Evolutionary conservation across 2,888 invertebrate genomes (phyloP).

Genomic region (Heliconius ethilla): DNA sequence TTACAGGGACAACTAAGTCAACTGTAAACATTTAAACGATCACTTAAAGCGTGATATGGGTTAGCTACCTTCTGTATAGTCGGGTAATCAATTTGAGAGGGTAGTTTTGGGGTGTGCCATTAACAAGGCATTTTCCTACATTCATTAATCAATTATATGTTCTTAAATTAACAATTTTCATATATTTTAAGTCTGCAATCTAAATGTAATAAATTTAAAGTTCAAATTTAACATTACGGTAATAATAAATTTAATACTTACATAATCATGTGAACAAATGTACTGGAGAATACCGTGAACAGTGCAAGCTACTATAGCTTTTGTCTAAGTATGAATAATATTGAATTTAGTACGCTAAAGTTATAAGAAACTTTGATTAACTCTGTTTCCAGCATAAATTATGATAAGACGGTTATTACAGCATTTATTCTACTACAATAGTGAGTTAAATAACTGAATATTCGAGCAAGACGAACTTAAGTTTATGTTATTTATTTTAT

Average conservation of each 20-base stretch:
- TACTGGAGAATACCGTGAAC: background rate
- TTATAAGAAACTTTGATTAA: conserved; percentile 15
- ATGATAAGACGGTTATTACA: conserved; percentile 7
- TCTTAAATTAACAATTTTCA: background rate
- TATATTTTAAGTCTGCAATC: background rate
- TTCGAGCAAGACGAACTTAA: background rate
- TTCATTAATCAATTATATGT: too few species aligned
- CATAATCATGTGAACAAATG: background rate
- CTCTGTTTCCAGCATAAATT: conserved; percentile 9
- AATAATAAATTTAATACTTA: background rate
- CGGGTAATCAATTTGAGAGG: background rate
- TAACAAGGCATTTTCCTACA: background rate
- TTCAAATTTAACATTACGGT: background rate
- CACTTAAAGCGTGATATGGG: background rate
- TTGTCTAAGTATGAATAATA: conserved; percentile 15
- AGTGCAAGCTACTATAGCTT: conserved; percentile 1
- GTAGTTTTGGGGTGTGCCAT: background rate
- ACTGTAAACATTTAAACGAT: background rate
- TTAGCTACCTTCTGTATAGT: background rate
- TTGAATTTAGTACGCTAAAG: conserved; percentile 10
- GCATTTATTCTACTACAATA: conserved; percentile 6
- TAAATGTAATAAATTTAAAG: too few species aligned
- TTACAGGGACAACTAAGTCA: background rate
- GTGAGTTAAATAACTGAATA: background rate
- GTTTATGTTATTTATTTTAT: background rate